These are phyloP conservation scores for Tinea trinotella DNA, from an alignment of 2,888 invertebrate species.

Conservation along the genomic window DNA sequence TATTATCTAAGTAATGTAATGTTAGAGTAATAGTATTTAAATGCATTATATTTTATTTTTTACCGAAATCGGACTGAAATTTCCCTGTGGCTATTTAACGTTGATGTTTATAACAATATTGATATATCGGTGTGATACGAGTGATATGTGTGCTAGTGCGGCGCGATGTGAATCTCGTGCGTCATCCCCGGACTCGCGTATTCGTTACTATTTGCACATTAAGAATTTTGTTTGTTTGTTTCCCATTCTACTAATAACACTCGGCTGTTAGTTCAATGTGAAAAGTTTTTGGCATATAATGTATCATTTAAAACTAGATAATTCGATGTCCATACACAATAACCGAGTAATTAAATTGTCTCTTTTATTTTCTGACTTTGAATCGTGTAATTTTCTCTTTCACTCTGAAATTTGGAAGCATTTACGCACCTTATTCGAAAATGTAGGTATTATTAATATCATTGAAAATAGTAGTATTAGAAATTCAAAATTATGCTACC, in stretches of 20 bases:
- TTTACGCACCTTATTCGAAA: conserved; percentile 51
- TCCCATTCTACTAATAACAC: no score
- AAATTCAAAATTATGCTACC: conserved; percentile 59
- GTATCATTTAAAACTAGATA: conserved; percentile 11
- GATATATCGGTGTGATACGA: conserved; percentile 32
- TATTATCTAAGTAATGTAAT: conserved; percentile 17
- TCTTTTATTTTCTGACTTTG: conserved; percentile 2
- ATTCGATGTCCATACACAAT: conserved; percentile 2
- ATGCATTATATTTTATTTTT: conserved; percentile 30
- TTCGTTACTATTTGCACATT: neutral
- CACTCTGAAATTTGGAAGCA: conserved; percentile 58
- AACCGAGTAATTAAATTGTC: conserved; percentile 1
- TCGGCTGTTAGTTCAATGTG: no score
- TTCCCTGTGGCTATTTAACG: conserved; percentile 40
- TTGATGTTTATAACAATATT: conserved; percentile 23
- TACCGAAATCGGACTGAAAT: conserved; percentile 52
- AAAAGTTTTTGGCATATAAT: neutral
- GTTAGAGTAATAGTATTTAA: conserved; percentile 17
- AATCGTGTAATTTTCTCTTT: neutral
- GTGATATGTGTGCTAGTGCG: conserved; percentile 33
- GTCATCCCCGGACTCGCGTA: conserved; percentile 1
- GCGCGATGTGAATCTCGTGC: conserved; percentile 17
- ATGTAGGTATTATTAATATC: neutral
- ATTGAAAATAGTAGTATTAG: conserved; percentile 17
- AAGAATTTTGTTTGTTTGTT: neutral